Conservation (phyloP, 2,888 invertebrate species). For the Blera fallax region DNA sequence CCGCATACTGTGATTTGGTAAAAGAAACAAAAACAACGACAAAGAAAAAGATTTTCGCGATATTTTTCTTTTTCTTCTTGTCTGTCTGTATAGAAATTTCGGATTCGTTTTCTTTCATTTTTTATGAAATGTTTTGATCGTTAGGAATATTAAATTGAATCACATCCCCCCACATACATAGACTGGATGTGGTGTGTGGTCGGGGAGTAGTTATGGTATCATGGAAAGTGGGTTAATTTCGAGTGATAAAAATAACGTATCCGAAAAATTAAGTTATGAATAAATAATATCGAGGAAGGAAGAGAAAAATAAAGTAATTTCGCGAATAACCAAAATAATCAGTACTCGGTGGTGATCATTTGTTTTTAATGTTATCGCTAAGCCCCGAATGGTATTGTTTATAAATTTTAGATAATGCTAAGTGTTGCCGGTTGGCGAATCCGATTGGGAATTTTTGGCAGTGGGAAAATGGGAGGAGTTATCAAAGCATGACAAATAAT, state of each 20-base stretch:
- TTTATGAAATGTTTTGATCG: slow-evolving; percentile 60
- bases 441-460: not conserved
- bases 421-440: not conserved
- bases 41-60: slow-evolving; percentile 24
- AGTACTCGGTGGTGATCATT: slow-evolving; percentile 43
- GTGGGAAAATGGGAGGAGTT: not conserved
- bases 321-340: slow-evolving; percentile 48
- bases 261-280: slow-evolving; percentile 63
- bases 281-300: slow-evolving; percentile 35
- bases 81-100: not conserved
- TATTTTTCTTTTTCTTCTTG: not conserved
- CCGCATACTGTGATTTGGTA: slow-evolving; percentile 37
- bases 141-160: slow-evolving; percentile 59
- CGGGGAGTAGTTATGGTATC: slow-evolving; percentile 25
- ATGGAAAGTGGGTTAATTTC: slow-evolving; percentile 54
- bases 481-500: no score
- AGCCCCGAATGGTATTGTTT: slow-evolving; percentile 12
- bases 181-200: slow-evolving; percentile 14
- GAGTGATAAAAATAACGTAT: slow-evolving; percentile 61
- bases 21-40: not conserved
- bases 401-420: slow-evolving; percentile 33
- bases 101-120: slow-evolving; percentile 26
- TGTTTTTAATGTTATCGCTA: slow-evolving; percentile 52
- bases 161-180: slow-evolving; percentile 29
- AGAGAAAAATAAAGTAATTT: slow-evolving; percentile 25